phyloP scores from a whole-genome alignment of 2,888 invertebrate species.

The Eucera pruinosa region DNA sequence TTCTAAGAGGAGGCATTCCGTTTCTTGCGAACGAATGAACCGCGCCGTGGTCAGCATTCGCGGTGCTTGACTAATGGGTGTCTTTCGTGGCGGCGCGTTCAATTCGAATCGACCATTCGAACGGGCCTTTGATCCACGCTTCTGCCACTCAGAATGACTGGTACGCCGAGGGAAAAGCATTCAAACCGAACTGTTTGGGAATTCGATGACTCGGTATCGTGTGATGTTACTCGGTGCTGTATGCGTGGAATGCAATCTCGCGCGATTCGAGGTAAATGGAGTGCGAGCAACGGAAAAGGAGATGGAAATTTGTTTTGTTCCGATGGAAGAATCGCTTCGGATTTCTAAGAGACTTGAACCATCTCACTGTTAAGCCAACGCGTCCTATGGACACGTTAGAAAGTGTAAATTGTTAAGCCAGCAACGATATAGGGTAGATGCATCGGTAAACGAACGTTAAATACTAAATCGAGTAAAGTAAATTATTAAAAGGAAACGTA shows the following conservation, averaged over 20 bases:
- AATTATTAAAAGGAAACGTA: too few species aligned
- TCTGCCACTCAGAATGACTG: constrained; percentile 29
- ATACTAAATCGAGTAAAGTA: too few species aligned
- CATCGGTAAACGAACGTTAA: too few species aligned
- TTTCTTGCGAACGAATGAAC: constrained; percentile 39
- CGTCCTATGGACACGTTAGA: too few species aligned
- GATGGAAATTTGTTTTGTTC: constrained; percentile 4
- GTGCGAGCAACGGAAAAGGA: background rate
- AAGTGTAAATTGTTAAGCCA: too few species aligned
- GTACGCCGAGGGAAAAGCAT: background rate
- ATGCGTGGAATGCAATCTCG: background rate
- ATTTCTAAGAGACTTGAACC: too few species aligned
- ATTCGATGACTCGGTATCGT: background rate
- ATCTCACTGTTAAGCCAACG: too few species aligned
- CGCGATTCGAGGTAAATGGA: constrained; percentile 7
- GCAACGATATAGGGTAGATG: too few species aligned
- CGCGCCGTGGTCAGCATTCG: constrained; percentile 14
- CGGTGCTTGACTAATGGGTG: constrained; percentile 53
- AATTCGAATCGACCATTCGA: constrained; percentile 24
- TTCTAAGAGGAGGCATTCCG: constrained; percentile 41
- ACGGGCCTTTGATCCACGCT: constrained; percentile 18
- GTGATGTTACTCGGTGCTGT: background rate
- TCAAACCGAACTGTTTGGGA: constrained; percentile 2
- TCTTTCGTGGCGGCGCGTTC: constrained; percentile 33
- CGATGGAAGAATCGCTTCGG: background rate